phyloP scores from a whole-genome alignment of 2,888 invertebrate species.

The Molorchus minor region DNA sequence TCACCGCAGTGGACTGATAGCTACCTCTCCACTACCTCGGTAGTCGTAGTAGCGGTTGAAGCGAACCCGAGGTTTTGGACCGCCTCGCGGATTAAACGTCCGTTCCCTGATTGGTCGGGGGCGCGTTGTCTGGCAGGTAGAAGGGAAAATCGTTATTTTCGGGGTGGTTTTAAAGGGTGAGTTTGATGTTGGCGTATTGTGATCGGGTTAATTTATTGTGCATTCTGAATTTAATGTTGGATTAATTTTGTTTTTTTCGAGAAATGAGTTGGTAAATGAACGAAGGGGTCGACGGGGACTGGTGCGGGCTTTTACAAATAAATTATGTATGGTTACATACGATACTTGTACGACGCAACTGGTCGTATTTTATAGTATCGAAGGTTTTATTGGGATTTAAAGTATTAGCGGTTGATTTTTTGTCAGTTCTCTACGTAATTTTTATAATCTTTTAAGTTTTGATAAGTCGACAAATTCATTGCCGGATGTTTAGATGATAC shows the following conservation, averaged over 20 bases:
- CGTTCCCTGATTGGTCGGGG: constrained; percentile 22
- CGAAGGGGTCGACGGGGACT: too few species aligned
- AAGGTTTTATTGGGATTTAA: too few species aligned
- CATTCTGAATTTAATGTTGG: background rate
- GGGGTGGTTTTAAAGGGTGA: constrained; percentile 29
- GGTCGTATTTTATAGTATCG: too few species aligned
- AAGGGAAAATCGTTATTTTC: constrained; percentile 34
- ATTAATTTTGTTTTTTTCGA: background rate
- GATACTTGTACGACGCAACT: too few species aligned
- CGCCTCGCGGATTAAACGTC: constrained; percentile 31
- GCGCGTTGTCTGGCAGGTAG: constrained; percentile 9
- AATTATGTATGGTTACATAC: too few species aligned
- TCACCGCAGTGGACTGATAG: constrained; percentile 34
- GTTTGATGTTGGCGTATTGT: background rate
- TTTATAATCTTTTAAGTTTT: too few species aligned
- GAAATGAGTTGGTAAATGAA: background rate
- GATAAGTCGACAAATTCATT: too few species aligned
- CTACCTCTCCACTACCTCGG: constrained; percentile 30
- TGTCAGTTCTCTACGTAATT: too few species aligned
- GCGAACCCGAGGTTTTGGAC: constrained; percentile 20
- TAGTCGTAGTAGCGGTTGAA: constrained; percentile 32
- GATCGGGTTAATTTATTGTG: constrained; percentile 5
- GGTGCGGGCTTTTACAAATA: too few species aligned
- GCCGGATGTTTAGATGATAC: too few species aligned
- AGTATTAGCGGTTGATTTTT: too few species aligned